Conservation (phyloP, 2,888 invertebrate genomes). For the Mimachlamys varia region DNA sequence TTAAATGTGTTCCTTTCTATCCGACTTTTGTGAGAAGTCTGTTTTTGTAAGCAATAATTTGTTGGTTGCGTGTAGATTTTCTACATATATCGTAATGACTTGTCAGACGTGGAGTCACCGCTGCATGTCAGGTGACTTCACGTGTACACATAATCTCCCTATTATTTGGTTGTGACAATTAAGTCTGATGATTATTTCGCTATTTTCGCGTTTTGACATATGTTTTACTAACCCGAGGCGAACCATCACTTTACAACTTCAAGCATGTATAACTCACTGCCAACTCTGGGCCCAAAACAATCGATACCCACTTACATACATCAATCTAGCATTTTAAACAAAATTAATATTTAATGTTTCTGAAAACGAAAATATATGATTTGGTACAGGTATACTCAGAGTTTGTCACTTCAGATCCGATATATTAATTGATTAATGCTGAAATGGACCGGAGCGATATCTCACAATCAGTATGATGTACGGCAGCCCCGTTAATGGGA, state of each 20-base stretch:
- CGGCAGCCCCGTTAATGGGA: not conserved
- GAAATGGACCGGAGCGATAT: not conserved
- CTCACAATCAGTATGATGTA: not conserved
- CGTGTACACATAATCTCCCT: not conserved
- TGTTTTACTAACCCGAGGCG: not conserved
- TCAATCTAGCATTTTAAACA: not conserved
- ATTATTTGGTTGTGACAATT: not conserved
- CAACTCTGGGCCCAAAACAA: not conserved
- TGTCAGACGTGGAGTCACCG: not conserved
- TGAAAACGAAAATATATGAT: not conserved
- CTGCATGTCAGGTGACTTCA: not conserved
- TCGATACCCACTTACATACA: not conserved
- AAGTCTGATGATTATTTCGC: not conserved
- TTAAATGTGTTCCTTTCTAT: not conserved
- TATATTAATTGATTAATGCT: not conserved
- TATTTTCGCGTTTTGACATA: not conserved
- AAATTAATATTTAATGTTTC: conserved; percentile 21
- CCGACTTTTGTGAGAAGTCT: not conserved
- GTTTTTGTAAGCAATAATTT: not conserved
- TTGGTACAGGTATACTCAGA: not conserved
- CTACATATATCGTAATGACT: not conserved
- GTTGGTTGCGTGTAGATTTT: not conserved
- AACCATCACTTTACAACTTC: not conserved
- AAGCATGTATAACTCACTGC: not conserved
- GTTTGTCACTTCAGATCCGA: not conserved